These are phyloP conservation scores for Helicoverpa assulta DNA, from an alignment of 2,888 invertebrate genomes.

Conservation along the genomic window DNA sequence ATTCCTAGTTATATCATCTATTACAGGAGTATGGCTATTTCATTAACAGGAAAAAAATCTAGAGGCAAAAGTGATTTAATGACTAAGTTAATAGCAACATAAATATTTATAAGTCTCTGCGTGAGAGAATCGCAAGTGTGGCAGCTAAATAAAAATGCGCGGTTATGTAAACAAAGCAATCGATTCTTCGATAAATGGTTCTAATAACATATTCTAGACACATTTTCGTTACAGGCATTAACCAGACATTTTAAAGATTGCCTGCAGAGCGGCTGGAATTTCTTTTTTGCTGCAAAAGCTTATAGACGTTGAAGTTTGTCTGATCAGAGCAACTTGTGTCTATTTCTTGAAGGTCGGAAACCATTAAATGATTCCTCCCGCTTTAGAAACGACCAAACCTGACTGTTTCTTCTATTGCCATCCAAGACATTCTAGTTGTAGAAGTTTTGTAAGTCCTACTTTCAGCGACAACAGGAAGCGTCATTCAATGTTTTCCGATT, in stretches of 20 bases:
- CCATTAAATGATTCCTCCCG: too few species aligned
- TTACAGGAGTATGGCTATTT: constrained; percentile 3
- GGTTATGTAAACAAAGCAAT: not conserved
- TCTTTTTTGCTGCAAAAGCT: not conserved
- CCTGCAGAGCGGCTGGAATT: not conserved
- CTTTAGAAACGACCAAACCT: too few species aligned
- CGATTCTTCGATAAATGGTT: not conserved
- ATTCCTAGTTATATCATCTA: constrained; percentile 19
- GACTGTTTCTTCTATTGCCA: too few species aligned
- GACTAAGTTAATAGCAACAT: constrained; percentile 7
- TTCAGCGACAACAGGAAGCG: too few species aligned
- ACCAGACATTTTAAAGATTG: not conserved
- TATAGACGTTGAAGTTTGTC: too few species aligned
- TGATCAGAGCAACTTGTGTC: too few species aligned
- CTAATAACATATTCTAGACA: not conserved
- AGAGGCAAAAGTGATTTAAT: constrained; percentile 1
- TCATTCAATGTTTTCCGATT: not conserved
- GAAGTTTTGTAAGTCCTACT: too few species aligned
- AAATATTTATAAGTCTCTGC: constrained; percentile 7
- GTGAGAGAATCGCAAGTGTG: not conserved
- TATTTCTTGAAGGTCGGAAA: too few species aligned
- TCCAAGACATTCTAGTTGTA: too few species aligned
- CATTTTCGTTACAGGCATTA: not conserved
- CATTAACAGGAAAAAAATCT: constrained; percentile 32
- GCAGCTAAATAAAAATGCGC: not conserved